phyloP scores from a whole-genome alignment of 2,797 vertebrate genomes.

The Thalassophryne amazonica region DNA sequence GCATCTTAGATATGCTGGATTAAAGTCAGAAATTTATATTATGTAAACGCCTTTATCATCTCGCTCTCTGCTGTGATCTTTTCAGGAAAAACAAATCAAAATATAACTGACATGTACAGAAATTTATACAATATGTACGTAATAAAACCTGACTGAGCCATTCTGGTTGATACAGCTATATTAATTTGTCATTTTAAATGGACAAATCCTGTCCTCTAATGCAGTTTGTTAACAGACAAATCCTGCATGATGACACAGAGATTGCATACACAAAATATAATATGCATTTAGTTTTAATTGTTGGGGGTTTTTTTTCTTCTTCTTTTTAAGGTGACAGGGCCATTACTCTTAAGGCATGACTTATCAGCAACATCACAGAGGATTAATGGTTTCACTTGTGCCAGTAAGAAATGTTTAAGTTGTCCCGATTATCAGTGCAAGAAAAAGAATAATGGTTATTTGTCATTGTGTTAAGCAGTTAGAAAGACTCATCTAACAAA shows the following conservation, averaged over 20 bases:
- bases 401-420: slow-evolving; percentile 97
- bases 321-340: slow-evolving; percentile 87
- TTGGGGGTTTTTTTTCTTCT: slow-evolving; percentile 89
- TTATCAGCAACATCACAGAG: slow-evolving; percentile 95
- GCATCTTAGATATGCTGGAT: too few species aligned
- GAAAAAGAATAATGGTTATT: slow-evolving; percentile 99
- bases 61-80: not conserved
- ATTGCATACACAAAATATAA: slow-evolving; percentile 83
- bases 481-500: slow-evolving; percentile 90
- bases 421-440: slow-evolving; percentile 98
- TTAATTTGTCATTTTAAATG: not conserved
- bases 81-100: not conserved
- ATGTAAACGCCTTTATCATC: not conserved
- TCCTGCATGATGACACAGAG: slow-evolving; percentile 85
- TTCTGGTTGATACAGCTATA: not conserved
- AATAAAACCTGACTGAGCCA: not conserved
- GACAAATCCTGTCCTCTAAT: slow-evolving; percentile 19
- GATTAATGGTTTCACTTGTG: slow-evolving; percentile 99
- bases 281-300: slow-evolving; percentile 97
- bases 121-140: not conserved
- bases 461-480: slow-evolving; percentile 93
- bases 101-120: not conserved
- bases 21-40: not conserved
- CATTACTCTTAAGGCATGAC: slow-evolving; percentile 98
- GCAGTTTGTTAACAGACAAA: slow-evolving; percentile 65